Evolutionary conservation across 2,113 vertebrate species (phyloP), one percentile per base, ranked within the genome.

Genomic region (Oriolus oriolus): DNA sequence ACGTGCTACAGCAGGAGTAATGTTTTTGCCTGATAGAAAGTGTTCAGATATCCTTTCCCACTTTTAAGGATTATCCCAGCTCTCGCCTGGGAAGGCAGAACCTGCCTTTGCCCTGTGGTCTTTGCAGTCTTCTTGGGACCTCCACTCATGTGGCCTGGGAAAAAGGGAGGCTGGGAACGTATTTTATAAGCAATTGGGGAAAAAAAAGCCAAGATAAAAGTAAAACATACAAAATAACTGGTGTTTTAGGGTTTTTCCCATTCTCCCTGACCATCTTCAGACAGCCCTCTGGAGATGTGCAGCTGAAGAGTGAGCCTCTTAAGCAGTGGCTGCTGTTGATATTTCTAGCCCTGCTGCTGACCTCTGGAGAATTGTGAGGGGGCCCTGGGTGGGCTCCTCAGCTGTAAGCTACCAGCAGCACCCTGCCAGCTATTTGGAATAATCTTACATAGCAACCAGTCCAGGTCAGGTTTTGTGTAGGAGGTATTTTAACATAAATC

Each of bases 131-230:
- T 69, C 63, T 70, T 74, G n/a, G n/a, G 68, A 84, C 47, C 13
- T 56, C 31, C 1, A 12, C 15, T 45, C 3, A 4, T 0, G 2
- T 0, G 0, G 6, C 22, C 37, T 44, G 42, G 30, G 27, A 81
- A 69, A 50, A 68, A 69, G 20, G n/a, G 73, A 78, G 45, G 11
- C 39, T 79, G 16, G 47, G 41, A 91, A 68, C 11, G 5, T 60
- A 49, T 86, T 86, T 76, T 83, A 37, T 2, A 18, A 21, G 14
- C 54, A 74, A 13, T 3, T 65, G 18, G 19, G 19, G 24, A 86
- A 68, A 88, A 79, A 68, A 66, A 28, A 2, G 3, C 12, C 42
- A 68, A 75, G 47, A 31, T 74, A 41, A 60, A 90, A 59, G 37
- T 69, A 23, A 68, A 91, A n/a, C 42, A 45, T 70, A 65, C 23